Evolutionary conservation across 1,140 invertebrate genomes (phyloP).

Genomic region (Mactra quadrangularis): DNA sequence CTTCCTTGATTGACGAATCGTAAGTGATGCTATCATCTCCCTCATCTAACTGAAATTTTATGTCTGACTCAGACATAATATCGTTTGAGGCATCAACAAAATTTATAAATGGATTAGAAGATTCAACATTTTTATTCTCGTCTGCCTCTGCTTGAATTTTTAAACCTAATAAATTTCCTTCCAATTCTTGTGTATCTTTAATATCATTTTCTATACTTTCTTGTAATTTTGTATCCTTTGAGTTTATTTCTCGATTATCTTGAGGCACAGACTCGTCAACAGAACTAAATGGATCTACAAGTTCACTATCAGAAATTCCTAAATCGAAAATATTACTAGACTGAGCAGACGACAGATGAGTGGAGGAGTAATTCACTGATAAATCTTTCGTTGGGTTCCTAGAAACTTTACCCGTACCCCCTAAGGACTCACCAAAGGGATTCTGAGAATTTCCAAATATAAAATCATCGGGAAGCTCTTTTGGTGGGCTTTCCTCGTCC

Average conservation of each 20-base stretch:
- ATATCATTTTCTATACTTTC: conserved; percentile 14
- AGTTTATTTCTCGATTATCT: background rate
- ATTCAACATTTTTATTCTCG: background rate
- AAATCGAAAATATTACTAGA: conserved; percentile 55
- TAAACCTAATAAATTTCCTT: background rate
- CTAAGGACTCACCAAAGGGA: background rate
- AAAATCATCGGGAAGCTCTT: too few species aligned
- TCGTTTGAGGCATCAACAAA: background rate
- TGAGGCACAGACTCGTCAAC: conserved; percentile 30
- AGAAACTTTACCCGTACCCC: too few species aligned
- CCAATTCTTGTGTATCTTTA: background rate
- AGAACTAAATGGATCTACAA: conserved; percentile 61
- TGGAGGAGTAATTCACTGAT: conserved; percentile 4
- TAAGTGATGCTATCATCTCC: background rate
- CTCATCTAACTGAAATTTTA: conserved; percentile 25
- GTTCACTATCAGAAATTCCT: conserved; percentile 47
- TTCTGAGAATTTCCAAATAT: conserved; percentile 15
- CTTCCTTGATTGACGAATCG: background rate
- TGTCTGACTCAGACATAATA: background rate
- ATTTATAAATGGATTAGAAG: conserved; percentile 16
- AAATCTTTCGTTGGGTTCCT: background rate
- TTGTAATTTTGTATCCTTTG: background rate
- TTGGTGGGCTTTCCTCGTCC: too few species aligned
- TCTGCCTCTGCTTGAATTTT: background rate
- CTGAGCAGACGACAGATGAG: conserved; percentile 33